Evolutionary conservation across 2,888 invertebrate species (phyloP), one percentile per base, ranked within the genome.

Genomic region (Andrena chrysosceles): DNA sequence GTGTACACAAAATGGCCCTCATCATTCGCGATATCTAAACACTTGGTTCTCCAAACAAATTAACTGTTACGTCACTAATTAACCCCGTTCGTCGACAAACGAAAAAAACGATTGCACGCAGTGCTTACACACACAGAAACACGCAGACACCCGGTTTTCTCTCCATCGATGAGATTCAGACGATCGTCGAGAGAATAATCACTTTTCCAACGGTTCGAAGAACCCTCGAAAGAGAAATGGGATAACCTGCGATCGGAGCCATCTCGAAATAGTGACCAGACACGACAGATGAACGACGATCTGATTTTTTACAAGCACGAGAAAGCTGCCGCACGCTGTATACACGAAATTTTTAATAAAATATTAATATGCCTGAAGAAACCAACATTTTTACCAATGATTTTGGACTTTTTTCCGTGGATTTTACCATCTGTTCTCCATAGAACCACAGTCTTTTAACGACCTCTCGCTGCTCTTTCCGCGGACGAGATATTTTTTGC

Each of bases 101-200:
- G 54, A 69, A 42, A 66, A 66, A 16, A 81, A 29, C 52, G 35
- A 70, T 49, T 16, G 49, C 20, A 75, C 16, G 31, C 54, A 68
- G 63, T 72, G 42, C 5, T 33, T 42, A 2, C 10, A 60, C 60
- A 31, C 31, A 35, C 52, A 42, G 16, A 42, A 42, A 23, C 26
- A 20, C 59, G 26, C 59, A 16, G 26, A 20, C 56, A 42, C 16
- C 42, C 56, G 31, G 31, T 73, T 69, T 62, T 74, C 33, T 60
- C 66, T 49, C 16, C 63, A 71, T 66, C 78, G 63, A 79, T 63
- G 59, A 62, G 42, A 13, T 20, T 74, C 48, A 35, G 31, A 85
- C 68, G 29, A 49, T 86, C 66, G 77, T 76, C 77, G 74, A 86
- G 74, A 85, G 35, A 80, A 73, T 29, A 8, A 35, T 56, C 75